Conservation (phyloP, 1,140 invertebrate genomes). For the Leptopilina boulardi region DNA sequence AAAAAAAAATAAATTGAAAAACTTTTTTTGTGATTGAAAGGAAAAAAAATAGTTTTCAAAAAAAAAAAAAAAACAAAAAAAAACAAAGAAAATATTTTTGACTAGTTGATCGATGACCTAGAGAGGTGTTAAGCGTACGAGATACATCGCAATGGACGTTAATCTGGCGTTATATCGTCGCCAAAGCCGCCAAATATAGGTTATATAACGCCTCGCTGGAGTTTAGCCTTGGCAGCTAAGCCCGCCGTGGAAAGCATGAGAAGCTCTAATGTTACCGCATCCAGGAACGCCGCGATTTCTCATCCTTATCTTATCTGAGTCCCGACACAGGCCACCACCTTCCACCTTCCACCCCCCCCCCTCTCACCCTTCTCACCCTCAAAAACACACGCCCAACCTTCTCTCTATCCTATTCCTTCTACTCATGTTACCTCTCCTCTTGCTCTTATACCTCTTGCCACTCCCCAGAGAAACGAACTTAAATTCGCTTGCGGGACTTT, state of each 20-base stretch:
- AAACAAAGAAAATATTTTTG: too few species aligned
- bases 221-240: conserved; percentile 42
- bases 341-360: background rate
- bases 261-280: conserved; percentile 67
- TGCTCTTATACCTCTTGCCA: conserved; percentile 9
- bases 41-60: background rate
- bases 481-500: conserved; percentile 65
- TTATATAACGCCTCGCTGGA: conserved; percentile 39
- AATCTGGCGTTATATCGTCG: conserved; percentile 50
- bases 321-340: conserved; percentile 54
- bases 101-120: conserved; percentile 39
- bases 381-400: too few species aligned
- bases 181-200: conserved; percentile 50
- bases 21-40: background rate
- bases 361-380: background rate
- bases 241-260: conserved; percentile 39
- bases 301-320: conserved; percentile 72
- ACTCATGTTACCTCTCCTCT: conserved; percentile 30
- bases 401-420: background rate
- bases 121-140: conserved; percentile 38
- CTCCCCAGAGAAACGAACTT: conserved; percentile 51
- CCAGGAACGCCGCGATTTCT: conserved; percentile 72
- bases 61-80: too few species aligned
- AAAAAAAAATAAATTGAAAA: too few species aligned
- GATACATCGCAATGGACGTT: conserved; percentile 39